These are phyloP conservation scores for Nycteola revayana DNA, from an alignment of 2,888 invertebrate genomes.

Conservation along the genomic window DNA sequence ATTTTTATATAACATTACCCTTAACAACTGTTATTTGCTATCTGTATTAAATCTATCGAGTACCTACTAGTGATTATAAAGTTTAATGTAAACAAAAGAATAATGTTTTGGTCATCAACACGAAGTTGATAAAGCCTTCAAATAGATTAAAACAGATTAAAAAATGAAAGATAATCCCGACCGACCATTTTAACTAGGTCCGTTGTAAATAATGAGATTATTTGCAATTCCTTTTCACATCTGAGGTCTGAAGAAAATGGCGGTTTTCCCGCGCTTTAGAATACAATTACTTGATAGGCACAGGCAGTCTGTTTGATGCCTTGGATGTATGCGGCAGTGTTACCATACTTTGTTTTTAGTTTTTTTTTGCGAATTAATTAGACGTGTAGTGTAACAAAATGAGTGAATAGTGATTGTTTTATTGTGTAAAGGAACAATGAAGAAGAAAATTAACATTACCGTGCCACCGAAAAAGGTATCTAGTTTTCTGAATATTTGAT, in stretches of 20 bases:
- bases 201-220: conserved; percentile 40
- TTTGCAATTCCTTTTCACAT: background rate
- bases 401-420: conserved; percentile 16
- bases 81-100: conserved; percentile 49
- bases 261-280: conserved; percentile 28
- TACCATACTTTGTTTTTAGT: conserved; percentile 1
- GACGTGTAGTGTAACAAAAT: conserved; percentile 12
- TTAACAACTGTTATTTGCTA: no score
- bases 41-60: background rate
- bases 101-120: conserved; percentile 47
- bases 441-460: conserved; percentile 46
- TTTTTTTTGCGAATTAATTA: conserved; percentile 8
- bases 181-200: conserved; percentile 29
- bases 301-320: conserved; percentile 28
- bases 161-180: conserved; percentile 34
- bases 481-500: no score
- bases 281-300: conserved; percentile 12
- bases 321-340: conserved; percentile 22
- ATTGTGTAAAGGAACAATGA: no score
- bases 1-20: no score
- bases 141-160: conserved; percentile 59
- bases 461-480: conserved; percentile 43
- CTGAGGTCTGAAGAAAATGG: conserved; percentile 31
- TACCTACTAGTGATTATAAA: conserved; percentile 28
- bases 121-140: conserved; percentile 48